phyloP scores from a whole-genome alignment of 2,113 vertebrate genomes.

The Megalops atlanticus region DNA sequence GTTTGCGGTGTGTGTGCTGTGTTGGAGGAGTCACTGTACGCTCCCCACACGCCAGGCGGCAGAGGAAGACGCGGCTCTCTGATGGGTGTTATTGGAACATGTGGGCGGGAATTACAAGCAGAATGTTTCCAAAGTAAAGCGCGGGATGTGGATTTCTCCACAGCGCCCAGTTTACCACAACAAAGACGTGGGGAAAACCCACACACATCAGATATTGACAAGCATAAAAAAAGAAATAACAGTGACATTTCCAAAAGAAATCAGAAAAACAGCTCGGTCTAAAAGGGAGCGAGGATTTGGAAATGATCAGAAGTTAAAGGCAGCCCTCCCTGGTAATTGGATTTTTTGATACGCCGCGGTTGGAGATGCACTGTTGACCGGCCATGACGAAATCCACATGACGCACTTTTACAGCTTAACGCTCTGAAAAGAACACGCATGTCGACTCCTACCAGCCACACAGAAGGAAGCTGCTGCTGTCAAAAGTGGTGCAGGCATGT shows the following conservation, averaged over 20 bases:
- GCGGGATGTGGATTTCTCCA: conserved; percentile 19
- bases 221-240: conserved; percentile 18
- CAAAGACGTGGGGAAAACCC: conserved; percentile 18
- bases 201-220: conserved; percentile 27
- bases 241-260: background rate
- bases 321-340: background rate
- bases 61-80: conserved; percentile 17
- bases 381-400: background rate
- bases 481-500: no score
- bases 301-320: conserved; percentile 5
- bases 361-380: background rate
- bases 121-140: conserved; percentile 20
- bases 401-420: conserved; percentile 1
- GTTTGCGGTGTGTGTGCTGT: background rate
- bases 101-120: conserved; percentile 34
- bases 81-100: conserved; percentile 20
- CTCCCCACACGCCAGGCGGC: background rate
- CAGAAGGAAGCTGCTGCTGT: no score
- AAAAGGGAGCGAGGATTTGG: background rate
- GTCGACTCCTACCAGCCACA: no score
- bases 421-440: background rate
- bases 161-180: conserved; percentile 1
- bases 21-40: background rate
- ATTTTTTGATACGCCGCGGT: conserved; percentile 15
- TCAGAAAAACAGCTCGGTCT: background rate